Evolutionary conservation across 2,797 vertebrate genomes (phyloP).

Genomic region (Tenualosa ilisha): DNA sequence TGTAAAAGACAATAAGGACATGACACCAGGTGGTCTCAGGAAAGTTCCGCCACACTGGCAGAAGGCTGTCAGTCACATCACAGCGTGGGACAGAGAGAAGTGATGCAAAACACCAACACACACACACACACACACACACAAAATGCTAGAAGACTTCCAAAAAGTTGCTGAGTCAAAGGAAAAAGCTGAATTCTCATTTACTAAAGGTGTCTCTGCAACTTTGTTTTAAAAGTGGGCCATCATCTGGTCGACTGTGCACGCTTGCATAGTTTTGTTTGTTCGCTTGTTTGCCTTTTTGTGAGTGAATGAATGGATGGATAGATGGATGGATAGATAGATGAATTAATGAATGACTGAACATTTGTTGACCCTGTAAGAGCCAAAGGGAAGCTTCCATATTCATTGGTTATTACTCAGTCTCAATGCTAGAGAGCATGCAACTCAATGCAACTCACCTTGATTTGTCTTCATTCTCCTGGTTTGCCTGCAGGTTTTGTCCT

Average conservation of each 20-base stretch:
- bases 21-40: not conserved
- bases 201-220: not conserved
- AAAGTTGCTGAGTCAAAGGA: slow-evolving; percentile 5
- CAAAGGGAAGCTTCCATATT: not conserved
- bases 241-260: not conserved
- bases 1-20: not conserved
- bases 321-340: too few species aligned
- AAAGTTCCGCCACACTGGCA: not conserved
- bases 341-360: too few species aligned
- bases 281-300: not conserved
- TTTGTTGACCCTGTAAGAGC: not conserved
- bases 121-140: not conserved
- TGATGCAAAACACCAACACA: not conserved
- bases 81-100: not conserved
- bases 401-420: not conserved
- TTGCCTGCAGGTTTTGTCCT: not conserved
- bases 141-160: not conserved
- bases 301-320: too few species aligned
- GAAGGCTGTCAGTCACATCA: slow-evolving; percentile 4
- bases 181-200: not conserved
- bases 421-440: not conserved
- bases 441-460: not conserved
- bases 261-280: not conserved
- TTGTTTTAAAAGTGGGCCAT: not conserved
- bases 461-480: not conserved